Evolutionary conservation across 2,797 vertebrate species (phyloP).

Genomic region (Bovichtus variegatus): DNA sequence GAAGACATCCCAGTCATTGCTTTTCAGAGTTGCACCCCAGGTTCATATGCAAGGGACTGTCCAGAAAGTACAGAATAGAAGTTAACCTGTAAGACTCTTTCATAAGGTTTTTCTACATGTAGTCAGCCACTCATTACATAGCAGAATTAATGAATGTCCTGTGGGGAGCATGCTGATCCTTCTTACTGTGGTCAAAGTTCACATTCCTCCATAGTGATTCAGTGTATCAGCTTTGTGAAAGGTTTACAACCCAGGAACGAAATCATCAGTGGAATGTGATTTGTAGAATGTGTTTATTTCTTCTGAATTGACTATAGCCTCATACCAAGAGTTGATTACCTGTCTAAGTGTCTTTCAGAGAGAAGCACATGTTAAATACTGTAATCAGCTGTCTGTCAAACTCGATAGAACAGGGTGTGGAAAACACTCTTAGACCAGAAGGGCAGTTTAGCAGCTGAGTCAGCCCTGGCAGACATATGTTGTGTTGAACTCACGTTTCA

Average conservation of each 20-base stretch:
- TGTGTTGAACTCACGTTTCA: not conserved
- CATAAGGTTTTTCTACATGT: not conserved
- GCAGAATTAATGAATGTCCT: constrained; percentile 21
- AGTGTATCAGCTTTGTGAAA: constrained; percentile 8
- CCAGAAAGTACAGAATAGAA: not conserved
- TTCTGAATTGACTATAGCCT: not conserved
- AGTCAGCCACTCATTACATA: constrained; percentile 3
- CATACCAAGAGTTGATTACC: not conserved
- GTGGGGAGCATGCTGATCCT: constrained; percentile 48
- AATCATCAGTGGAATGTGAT: not conserved
- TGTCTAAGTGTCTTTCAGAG: not conserved
- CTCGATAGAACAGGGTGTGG: no score
- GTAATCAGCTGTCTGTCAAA: not conserved
- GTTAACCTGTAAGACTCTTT: constrained; percentile 10
- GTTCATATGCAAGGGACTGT: not conserved
- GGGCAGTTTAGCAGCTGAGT: not conserved
- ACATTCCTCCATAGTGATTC: constrained; percentile 75
- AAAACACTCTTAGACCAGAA: not conserved
- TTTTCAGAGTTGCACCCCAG: not conserved
- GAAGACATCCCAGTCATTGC: not conserved
- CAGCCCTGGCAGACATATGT: not conserved
- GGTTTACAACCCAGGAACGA: not conserved
- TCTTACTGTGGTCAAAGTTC: constrained; percentile 74
- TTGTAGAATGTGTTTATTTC: not conserved
- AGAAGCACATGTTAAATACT: not conserved